Conservation (phyloP, 2,888 invertebrate genomes). For the Ceratothoa steindachneri region DNA sequence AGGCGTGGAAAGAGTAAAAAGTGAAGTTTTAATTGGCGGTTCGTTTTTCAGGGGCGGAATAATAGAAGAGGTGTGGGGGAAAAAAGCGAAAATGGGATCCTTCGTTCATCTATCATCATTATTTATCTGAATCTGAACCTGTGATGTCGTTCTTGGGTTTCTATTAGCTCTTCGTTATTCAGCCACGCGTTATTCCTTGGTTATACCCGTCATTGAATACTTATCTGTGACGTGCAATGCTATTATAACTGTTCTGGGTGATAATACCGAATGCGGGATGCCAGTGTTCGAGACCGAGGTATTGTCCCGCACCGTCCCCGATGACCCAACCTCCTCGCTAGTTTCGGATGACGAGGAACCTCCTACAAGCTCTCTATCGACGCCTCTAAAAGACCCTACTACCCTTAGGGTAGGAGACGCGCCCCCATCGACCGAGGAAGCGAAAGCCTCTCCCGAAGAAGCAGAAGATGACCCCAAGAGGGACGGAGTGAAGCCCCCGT, state of each 20-base stretch:
- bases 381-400: no score
- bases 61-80: not conserved
- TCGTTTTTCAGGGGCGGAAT: not conserved
- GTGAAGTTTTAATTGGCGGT: not conserved
- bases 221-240: slow-evolving; percentile 1
- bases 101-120: slow-evolving; percentile 7
- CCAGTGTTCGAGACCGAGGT: not conserved
- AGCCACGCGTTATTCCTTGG: no score
- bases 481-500: slow-evolving; percentile 75
- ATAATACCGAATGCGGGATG: not conserved
- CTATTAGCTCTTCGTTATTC: no score
- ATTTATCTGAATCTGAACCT: not conserved
- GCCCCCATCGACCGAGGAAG: not conserved
- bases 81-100: not conserved
- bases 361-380: not conserved
- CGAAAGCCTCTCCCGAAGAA: slow-evolving; percentile 47
- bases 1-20: not conserved
- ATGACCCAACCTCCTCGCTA: not conserved
- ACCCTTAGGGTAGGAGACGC: not conserved
- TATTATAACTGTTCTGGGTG: no score
- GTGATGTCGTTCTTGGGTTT: not conserved
- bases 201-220: no score
- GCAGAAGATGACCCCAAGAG: slow-evolving; percentile 53
- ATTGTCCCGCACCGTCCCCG: not conserved
- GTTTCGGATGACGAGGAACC: not conserved